Evolutionary conservation across 2,888 invertebrate genomes (phyloP), one percentile per base, ranked within the genome.

Genomic region (Gastrophysa polygoni): DNA sequence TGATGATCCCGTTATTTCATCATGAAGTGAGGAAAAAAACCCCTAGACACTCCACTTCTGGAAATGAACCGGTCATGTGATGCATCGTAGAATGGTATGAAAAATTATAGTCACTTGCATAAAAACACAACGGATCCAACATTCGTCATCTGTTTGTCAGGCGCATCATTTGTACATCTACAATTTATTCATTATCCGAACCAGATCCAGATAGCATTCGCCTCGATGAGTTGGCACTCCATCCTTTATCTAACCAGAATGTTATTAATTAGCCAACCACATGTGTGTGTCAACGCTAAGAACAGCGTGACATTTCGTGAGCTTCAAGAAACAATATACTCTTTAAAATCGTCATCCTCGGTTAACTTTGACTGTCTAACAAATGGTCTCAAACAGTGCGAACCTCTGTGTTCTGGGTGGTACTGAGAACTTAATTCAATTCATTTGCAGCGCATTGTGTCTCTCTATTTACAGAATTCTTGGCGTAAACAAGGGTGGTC

Each of bases 401-500:
- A 38, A 38, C 38, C 38, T 14, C 14, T 38, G 14, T 38, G 38
- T 38, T 14, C 14, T 38, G 38, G 38, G 38, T 38, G 38, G 38
- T 38, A 38, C 38, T 6, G 14, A 38, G 14, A 38, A 48, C 59
- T 59, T 63, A 51, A 63, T 63, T 58, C 38, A 38, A 38, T 38
- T 38, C 38, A 38, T 38, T 38, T 38, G 38, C 38, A 38, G 14
- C 38, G 38, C 38, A 38, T 38, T 38, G 38, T 38, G 38, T 38
- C 38, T 38, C 38, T 38, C 38, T 54, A 54, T 54, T 43, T 44
- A 54, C 54, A 54, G 44, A 11, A 54, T 59, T 48, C 49, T 64
- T 54, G 49, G 60, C 64, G 68, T 67, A 64, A 71, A 67, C 67
- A 66, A 56, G 71, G 71, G 71, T 71, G 71, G 71, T 71, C 71